Base-by-base conservation (phyloP, 2,888 invertebrate genomes). In the Drosophila barbarae region DNA sequence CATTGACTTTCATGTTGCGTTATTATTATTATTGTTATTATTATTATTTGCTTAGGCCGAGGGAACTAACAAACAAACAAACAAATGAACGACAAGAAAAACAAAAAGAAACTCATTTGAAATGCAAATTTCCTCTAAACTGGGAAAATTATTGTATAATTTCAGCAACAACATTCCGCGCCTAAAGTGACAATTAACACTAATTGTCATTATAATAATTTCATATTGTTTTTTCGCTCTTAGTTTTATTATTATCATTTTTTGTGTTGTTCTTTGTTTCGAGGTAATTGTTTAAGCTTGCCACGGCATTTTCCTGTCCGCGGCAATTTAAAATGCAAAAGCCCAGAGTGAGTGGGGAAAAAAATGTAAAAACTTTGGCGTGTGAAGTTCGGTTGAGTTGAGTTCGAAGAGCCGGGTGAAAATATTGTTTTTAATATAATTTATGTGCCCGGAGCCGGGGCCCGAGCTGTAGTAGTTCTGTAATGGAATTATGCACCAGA, bases 121-220 rank as follows among this genome's bases (percentile, higher is more conserved):
- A 76, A 80, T 84, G 82, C 74, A 79, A 80, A 81, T 82, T 75
- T 83, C 38, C 60, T 56, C 65, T 70, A 72, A 73, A 72, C 74
- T 74, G 57, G 53, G 59, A 63, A 75, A 69, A 78, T 77, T 80
- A 74, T 21, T 21, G 21, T 21, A 21, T 65, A 80, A 83, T 77
- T 63, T 63, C 60, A 71, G 46, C 50, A 41, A 28, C 64, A 64
- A 52, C 70, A 80, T 79, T 77, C 61, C 69, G 23, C 51, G 38
- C 73, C 68, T 71, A 76, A 81, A 81, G 85, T 83, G 81, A 84
- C 81, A 81, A 81, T 81, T 84, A 81, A 81, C 85, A 83, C 81
- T 84, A 81, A 81, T 81, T 84, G 84, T 77, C 83, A 81, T 81
- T 81, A 81, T 77, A 77, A 84, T 84, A 82, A 82, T 81, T 84